Evolutionary conservation across 2,888 invertebrate species (phyloP).

Genomic region (Linyphia triangularis): DNA sequence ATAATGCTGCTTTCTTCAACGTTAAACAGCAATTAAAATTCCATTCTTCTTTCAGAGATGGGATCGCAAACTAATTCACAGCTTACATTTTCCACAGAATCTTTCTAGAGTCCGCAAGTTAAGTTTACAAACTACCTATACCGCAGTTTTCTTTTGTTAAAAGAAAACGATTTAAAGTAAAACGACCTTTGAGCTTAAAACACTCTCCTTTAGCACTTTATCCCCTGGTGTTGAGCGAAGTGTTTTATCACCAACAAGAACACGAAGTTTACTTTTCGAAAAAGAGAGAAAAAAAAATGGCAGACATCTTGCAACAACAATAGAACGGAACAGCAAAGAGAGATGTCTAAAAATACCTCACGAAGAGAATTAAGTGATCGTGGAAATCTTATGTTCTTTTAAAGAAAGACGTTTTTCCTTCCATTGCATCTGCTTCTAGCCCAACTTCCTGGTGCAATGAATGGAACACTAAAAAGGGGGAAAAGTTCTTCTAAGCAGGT

Average conservation of each 20-base stretch:
- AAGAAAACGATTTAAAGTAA: not conserved
- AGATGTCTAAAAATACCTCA: conserved; percentile 19
- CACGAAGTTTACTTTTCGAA: not conserved
- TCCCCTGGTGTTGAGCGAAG: not conserved
- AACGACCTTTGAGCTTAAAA: not conserved
- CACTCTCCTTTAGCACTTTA: not conserved
- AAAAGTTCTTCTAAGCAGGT: not conserved
- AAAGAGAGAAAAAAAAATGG: no score
- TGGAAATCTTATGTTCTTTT: not conserved
- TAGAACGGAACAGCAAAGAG: not conserved
- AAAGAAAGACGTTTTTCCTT: not conserved
- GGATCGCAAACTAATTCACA: no score
- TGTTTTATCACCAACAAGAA: not conserved
- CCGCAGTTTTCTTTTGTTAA: no score
- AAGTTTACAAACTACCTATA: no score
- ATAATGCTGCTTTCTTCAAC: no score
- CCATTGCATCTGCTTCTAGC: not conserved
- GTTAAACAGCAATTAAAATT: no score
- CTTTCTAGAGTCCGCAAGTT: no score
- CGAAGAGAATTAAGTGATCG: conserved; percentile 1
- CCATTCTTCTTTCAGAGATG: no score
- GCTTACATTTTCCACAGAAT: no score
- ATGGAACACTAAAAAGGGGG: conserved; percentile 2
- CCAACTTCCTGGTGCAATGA: not conserved
- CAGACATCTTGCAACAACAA: not conserved